Evolutionary conservation across 2,888 invertebrate species (phyloP).

Genomic region (Cataglyphis albicans): DNA sequence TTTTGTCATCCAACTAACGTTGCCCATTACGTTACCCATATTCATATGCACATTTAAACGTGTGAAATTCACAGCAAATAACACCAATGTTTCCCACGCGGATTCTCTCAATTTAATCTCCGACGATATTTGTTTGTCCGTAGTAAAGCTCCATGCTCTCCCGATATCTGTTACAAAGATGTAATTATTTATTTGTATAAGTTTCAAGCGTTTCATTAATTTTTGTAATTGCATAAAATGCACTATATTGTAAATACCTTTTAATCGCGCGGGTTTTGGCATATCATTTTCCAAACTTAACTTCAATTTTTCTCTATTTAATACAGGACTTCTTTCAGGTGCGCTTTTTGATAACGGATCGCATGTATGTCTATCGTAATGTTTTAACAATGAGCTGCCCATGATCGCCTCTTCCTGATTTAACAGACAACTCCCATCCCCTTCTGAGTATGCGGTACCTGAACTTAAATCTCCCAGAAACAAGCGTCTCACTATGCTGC

Average conservation of each 20-base stretch:
- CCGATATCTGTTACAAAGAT: slow-evolving; percentile 85
- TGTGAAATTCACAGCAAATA: slow-evolving; percentile 98
- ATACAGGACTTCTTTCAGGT: slow-evolving; percentile 83
- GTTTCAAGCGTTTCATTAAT: not conserved
- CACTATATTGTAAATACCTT: slow-evolving; percentile 77
- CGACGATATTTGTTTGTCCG: slow-evolving; percentile 88
- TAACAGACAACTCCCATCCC: slow-evolving; percentile 82
- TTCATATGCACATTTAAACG: slow-evolving; percentile 99
- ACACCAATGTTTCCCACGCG: slow-evolving; percentile 98
- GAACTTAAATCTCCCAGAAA: slow-evolving; percentile 97
- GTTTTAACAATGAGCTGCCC: slow-evolving; percentile 83
- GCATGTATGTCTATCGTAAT: slow-evolving; percentile 79
- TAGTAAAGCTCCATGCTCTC: slow-evolving; percentile 88
- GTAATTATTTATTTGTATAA: slow-evolving; percentile 16
- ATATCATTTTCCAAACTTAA: slow-evolving; percentile 87
- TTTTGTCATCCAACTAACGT: slow-evolving; percentile 97
- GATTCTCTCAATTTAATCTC: slow-evolving; percentile 89
- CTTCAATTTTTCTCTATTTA: slow-evolving; percentile 88
- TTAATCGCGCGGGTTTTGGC: slow-evolving; percentile 86
- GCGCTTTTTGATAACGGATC: slow-evolving; percentile 82
- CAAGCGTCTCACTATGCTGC: slow-evolving; percentile 95
- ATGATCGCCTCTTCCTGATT: slow-evolving; percentile 83
- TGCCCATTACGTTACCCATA: slow-evolving; percentile 99
- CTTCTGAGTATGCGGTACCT: slow-evolving; percentile 86
- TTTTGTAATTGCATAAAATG: not conserved